Evolutionary conservation across 2,113 vertebrate genomes (phyloP).

Genomic region (Pseudorectes ferrugineus): DNA sequence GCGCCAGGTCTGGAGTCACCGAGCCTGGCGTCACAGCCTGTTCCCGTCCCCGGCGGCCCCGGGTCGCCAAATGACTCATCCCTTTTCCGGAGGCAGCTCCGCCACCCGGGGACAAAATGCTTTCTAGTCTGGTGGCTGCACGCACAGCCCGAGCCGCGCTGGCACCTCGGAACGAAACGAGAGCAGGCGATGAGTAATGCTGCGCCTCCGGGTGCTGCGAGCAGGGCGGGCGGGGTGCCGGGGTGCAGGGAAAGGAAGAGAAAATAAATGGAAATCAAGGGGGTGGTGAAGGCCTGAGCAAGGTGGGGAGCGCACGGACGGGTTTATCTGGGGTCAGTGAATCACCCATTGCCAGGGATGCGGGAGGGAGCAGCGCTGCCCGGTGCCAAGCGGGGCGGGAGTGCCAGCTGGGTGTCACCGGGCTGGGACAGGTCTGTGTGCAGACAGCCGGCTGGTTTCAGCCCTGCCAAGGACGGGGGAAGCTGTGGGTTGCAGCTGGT

Average conservation of each 20-base stretch:
- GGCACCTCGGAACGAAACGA: neutral
- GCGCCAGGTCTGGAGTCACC: neutral
- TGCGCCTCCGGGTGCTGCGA: neutral
- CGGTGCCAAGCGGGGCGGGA: rapidly evolving
- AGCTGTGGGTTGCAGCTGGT: neutral
- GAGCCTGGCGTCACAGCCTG: neutral
- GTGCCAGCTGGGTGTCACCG: neutral
- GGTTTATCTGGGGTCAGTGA: neutral
- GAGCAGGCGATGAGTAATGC: neutral
- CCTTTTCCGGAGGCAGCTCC: neutral
- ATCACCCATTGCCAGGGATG: rapidly evolving
- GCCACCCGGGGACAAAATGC: neutral
- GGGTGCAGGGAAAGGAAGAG: rapidly evolving
- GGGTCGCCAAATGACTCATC: neutral
- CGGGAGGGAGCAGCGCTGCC: neutral
- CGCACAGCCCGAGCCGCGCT: neutral
- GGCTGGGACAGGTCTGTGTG: neutral
- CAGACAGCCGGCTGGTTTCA: neutral
- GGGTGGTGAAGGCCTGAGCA: neutral
- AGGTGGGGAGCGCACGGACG: neutral
- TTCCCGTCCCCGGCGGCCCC: neutral
- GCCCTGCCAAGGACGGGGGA: neutral
- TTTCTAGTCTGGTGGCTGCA: neutral
- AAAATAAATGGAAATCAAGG: neutral
- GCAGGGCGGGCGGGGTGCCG: neutral